A percentile compares a stretch with the other conserved stretches of the same genome.
These are phyloP conservation scores for Macquaria ambigua DNA, from an alignment of 2,113 vertebrate species.

Conservation along the genomic window DNA sequence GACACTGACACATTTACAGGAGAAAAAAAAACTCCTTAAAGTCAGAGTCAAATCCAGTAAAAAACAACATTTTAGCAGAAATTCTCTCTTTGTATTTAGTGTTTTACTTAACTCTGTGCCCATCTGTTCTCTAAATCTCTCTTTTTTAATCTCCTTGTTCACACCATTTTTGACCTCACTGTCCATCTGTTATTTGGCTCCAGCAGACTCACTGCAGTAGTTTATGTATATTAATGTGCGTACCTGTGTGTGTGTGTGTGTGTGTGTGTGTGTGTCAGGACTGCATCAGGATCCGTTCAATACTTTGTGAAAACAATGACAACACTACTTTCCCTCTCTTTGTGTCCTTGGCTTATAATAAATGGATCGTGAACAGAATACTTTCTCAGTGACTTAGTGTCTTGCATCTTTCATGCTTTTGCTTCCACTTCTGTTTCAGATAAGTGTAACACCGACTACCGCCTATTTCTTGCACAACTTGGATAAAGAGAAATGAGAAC, in stretches of 20 bases:
- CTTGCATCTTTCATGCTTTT: conserved; percentile 12
- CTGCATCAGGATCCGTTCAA: conserved; percentile 6
- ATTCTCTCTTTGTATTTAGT: not conserved
- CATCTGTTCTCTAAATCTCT: conserved; percentile 47
- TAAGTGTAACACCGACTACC: no score
- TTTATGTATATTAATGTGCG: conserved; percentile 29
- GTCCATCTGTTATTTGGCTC: conserved; percentile 57
- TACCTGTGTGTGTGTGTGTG: not conserved
- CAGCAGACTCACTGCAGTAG: conserved; percentile 30
- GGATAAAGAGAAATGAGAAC: not conserved
- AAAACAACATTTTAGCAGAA: not conserved
- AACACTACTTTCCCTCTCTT: not conserved
- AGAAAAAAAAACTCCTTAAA: not conserved
- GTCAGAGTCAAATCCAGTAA: not conserved
- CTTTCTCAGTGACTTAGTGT: not conserved
- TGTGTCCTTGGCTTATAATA: conserved; percentile 10
- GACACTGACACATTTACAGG: not conserved
- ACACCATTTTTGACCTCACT: conserved; percentile 50
- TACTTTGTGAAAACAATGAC: conserved; percentile 10
- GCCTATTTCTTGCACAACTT: no score
- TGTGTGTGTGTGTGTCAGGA: not conserved
- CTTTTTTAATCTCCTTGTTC: conserved; percentile 24
- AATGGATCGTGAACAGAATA: conserved; percentile 18
- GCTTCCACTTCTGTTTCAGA: not conserved
- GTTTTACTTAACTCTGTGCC: conserved; percentile 3